phyloP scores from a whole-genome alignment of 2,113 vertebrate genomes.

The Myotis yumanensis region DNA sequence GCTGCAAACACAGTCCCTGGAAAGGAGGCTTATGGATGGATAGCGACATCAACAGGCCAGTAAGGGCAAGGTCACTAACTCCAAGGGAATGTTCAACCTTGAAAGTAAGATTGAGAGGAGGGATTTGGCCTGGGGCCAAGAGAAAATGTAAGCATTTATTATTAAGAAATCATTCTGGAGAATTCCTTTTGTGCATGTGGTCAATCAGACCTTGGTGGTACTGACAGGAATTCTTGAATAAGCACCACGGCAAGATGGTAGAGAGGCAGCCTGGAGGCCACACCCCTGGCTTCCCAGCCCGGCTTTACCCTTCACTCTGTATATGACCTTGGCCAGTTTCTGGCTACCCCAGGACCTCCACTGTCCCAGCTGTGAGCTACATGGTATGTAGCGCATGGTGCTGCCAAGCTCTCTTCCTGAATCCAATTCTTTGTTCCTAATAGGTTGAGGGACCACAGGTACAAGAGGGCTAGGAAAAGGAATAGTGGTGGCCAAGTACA shows the following conservation, averaged over 20 bases:
- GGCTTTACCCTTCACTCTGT: rapidly evolving
- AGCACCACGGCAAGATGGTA: not conserved
- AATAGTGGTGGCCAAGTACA: not conserved
- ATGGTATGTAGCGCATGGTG: too few relatives aligned
- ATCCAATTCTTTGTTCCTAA: not conserved
- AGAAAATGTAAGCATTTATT: not conserved
- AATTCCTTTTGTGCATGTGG: not conserved
- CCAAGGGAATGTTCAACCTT: conserved; percentile 39
- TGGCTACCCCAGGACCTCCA: too few relatives aligned
- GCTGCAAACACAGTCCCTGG: not conserved
- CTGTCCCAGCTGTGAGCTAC: not conserved
- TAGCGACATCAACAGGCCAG: conserved; percentile 78
- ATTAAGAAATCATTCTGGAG: not conserved
- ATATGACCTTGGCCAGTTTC: not conserved
- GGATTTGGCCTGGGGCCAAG: not conserved
- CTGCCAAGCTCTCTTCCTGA: not conserved
- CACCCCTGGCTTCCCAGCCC: not conserved
- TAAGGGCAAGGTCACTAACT: not conserved
- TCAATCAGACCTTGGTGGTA: rapidly evolving
- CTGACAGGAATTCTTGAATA: too few relatives aligned
- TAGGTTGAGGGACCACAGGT: not conserved
- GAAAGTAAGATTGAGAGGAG: not conserved
- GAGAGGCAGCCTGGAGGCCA: not conserved
- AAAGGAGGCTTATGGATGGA: conserved; percentile 63
- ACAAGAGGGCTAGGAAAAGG: not conserved